Percentiles rank a stretch among this genome's conserved stretches.
These are phyloP conservation scores for Fratercula arctica DNA, from an alignment of 2,797 vertebrate species.

Conservation along the genomic window DNA sequence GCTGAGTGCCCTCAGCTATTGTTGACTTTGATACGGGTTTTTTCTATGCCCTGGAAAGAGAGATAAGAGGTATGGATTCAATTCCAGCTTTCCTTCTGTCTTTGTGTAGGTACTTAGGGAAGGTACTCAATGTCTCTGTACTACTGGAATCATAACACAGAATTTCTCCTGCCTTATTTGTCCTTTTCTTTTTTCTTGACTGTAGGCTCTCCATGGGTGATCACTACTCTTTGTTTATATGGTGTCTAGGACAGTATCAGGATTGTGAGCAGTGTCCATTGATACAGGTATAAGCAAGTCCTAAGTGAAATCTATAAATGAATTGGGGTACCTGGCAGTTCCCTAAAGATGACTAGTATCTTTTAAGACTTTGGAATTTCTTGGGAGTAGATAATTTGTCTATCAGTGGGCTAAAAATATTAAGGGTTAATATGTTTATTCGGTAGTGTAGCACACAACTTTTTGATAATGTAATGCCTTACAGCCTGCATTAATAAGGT, in stretches of 20 bases:
- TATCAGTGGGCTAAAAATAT: not conserved
- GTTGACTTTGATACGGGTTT: not conserved
- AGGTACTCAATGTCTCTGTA: not conserved
- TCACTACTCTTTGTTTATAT: not conserved
- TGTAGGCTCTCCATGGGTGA: not conserved
- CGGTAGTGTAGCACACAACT: not conserved
- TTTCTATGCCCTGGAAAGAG: not conserved
- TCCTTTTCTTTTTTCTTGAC: not conserved
- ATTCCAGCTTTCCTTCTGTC: not conserved
- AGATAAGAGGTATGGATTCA: conserved; percentile 1
- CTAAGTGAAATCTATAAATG: not conserved
- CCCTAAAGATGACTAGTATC: not conserved
- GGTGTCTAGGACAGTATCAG: not conserved
- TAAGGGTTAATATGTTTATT: not conserved
- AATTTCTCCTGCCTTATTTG: not conserved
- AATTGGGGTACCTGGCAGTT: not conserved
- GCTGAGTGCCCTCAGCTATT: not conserved
- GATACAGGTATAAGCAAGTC: not conserved
- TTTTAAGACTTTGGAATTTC: not conserved
- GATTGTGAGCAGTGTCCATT: not conserved
- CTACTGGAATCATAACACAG: not conserved
- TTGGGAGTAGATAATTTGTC: not conserved
- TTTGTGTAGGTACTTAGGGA: not conserved
- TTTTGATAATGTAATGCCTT: not conserved
- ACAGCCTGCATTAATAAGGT: not conserved